phyloP scores from a whole-genome alignment of 92 coral and sea anemone genomes.

The Porites cylindrica region DNA sequence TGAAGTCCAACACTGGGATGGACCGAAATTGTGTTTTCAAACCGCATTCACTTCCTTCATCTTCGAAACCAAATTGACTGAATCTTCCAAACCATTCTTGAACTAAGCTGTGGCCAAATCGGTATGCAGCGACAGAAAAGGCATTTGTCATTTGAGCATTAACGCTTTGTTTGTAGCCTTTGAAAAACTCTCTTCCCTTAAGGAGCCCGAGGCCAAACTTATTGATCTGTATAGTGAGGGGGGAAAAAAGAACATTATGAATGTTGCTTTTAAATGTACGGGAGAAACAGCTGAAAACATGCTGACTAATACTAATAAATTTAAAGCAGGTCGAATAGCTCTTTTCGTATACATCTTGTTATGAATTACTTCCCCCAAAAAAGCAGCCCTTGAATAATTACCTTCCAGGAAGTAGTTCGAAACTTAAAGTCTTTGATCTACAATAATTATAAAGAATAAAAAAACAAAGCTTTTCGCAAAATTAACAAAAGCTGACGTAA shows the following conservation, averaged over 20 bases:
- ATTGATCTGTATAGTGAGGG: background rate
- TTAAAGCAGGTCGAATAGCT: too few species aligned
- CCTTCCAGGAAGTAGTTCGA: too few species aligned
- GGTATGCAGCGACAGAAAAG: slow-evolving; percentile 77
- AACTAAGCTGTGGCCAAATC: slow-evolving; percentile 75
- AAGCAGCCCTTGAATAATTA: too few species aligned
- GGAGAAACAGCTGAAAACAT: too few species aligned
- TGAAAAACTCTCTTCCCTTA: slow-evolving; percentile 24
- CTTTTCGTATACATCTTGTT: too few species aligned
- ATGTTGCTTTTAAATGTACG: too few species aligned
- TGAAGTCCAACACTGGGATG: slow-evolving; percentile 53
- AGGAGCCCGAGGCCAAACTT: slow-evolving; percentile 2
- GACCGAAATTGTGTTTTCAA: slow-evolving; percentile 15
- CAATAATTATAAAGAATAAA: too few species aligned
- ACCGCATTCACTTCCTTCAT: slow-evolving; percentile 4
- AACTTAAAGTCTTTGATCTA: too few species aligned
- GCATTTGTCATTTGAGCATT: slow-evolving; percentile 58
- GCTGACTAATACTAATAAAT: too few species aligned
- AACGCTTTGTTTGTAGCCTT: slow-evolving; percentile 45
- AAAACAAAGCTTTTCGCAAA: too few species aligned
- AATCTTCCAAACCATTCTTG: slow-evolving; percentile 47
- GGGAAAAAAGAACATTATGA: background rate
- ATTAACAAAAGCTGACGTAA: too few species aligned
- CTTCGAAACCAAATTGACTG: slow-evolving; percentile 31
- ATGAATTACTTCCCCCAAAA: too few species aligned